These are phyloP conservation scores for Sinocyclocheilus anshuiensis DNA, from an alignment of 2,113 vertebrate species.

Conservation along the genomic window DNA sequence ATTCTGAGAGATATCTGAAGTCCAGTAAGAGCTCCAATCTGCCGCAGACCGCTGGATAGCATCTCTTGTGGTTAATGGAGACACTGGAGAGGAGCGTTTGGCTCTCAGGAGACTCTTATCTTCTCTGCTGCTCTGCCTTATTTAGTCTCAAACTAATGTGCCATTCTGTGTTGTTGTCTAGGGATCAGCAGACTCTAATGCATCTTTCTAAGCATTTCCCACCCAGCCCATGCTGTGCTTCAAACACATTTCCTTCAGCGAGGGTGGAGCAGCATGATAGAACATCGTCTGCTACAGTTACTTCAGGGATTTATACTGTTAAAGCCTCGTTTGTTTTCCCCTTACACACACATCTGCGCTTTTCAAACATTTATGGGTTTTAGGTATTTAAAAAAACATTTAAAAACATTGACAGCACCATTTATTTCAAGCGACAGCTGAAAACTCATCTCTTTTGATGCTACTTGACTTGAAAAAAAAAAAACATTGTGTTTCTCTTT, in stretches of 20 bases:
- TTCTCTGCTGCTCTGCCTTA: conserved; percentile 16
- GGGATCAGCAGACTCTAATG: neutral
- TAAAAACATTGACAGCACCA: neutral
- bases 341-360: neutral
- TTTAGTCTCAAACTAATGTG: conserved; percentile 35
- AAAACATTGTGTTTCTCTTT: too few relatives aligned
- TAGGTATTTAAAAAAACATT: neutral
- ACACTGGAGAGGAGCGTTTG: neutral
- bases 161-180: neutral
- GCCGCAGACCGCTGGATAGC: neutral
- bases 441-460: too few relatives aligned
- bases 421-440: neutral
- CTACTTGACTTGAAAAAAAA: too few relatives aligned
- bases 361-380: neutral
- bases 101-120: neutral
- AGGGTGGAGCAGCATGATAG: neutral
- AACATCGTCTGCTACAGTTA: neutral
- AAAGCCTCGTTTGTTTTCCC: neutral
- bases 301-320: neutral
- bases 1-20: neutral
- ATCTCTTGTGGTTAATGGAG: conserved; percentile 9
- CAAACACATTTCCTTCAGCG: neutral
- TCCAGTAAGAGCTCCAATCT: conserved; percentile 19
- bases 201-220: neutral
- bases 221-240: neutral